A percentile compares a stretch with the other conserved stretches of the same genome.
Conservation (phyloP, 23 tunicate genomes). For the Styela plicata region DNA sequence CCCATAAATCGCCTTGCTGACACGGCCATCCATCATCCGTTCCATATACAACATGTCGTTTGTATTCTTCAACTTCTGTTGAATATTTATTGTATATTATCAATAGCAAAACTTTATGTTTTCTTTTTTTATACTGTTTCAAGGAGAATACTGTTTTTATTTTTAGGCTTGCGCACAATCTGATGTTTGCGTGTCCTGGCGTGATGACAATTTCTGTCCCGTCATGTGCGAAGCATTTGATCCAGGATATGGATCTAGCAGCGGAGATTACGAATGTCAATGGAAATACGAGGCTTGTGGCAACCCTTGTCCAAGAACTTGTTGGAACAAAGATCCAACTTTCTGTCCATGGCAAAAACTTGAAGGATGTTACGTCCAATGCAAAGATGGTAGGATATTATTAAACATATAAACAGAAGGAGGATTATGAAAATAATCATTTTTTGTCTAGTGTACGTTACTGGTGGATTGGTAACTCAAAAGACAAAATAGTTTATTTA, state of each 20-base stretch:
- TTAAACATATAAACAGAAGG: too few relatives aligned
- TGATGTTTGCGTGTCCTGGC: slow-evolving; percentile 80
- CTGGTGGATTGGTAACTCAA: too few relatives aligned
- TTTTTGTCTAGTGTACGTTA: too few relatives aligned
- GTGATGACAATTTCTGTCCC: slow-evolving; percentile 88
- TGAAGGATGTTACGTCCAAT: slow-evolving; percentile 88
- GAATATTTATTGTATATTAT: too few relatives aligned
- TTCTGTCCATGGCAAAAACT: slow-evolving; percentile 70
- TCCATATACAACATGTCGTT: not conserved
- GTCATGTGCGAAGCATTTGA: slow-evolving; percentile 93
- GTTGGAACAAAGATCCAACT: slow-evolving; percentile 60
- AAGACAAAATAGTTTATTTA: too few relatives aligned
- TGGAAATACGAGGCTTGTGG: slow-evolving; percentile 91
- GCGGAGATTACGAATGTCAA: slow-evolving; percentile 54
- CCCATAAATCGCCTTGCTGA: not conserved
- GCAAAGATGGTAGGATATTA: slow-evolving; percentile 63
- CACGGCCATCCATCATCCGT: not conserved
- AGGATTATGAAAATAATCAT: too few relatives aligned
- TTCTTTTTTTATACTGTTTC: too few relatives aligned
- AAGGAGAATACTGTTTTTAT: too few relatives aligned
- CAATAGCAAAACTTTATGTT: too few relatives aligned
- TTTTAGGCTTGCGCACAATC: slow-evolving; percentile 70
- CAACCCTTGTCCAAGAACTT: slow-evolving; percentile 93
- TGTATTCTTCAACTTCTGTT: too few relatives aligned
- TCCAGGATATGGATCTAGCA: slow-evolving; percentile 76